These are phyloP conservation scores for Stichopus chloronotus DNA, from an alignment of 35 echinoderm and acorn worm genomes.

Conservation along the genomic window DNA sequence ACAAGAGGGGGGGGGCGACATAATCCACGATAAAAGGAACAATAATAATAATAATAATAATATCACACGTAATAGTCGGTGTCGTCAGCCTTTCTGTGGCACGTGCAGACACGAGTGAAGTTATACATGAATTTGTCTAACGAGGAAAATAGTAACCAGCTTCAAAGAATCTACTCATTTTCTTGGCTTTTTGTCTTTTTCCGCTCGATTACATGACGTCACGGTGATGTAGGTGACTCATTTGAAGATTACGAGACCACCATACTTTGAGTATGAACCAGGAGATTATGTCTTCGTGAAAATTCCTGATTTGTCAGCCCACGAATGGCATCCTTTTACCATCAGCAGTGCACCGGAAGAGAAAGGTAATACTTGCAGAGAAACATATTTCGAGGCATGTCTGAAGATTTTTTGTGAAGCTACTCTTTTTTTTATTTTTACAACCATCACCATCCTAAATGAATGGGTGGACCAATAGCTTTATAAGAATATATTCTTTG, in stretches of 20 bases:
- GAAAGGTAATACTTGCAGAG: conserved; percentile 10
- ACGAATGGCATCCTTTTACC: conserved; percentile 68
- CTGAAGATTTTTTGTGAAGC: background rate
- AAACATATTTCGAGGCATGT: background rate
- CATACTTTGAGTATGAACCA: conserved; percentile 51
- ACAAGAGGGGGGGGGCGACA: too few relatives aligned
- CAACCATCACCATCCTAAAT: background rate
- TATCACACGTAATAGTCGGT: too few relatives aligned
- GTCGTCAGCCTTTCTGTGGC: too few relatives aligned
- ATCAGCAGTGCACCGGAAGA: conserved; percentile 57
- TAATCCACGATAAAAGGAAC: too few relatives aligned
- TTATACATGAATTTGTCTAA: background rate
- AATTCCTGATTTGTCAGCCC: conserved; percentile 16
- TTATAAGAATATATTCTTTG: too few relatives aligned
- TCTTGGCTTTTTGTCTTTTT: too few relatives aligned
- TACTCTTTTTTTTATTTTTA: background rate
- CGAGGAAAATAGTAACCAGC: background rate
- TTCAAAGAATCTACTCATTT: too few relatives aligned
- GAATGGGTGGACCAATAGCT: background rate
- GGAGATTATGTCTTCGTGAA: conserved; percentile 62
- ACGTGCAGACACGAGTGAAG: background rate
- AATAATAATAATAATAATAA: too few relatives aligned
- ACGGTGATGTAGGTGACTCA: conserved; percentile 37
- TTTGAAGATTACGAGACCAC: conserved; percentile 54
- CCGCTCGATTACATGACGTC: background rate